phyloP scores from a whole-genome alignment of 2,797 vertebrate genomes.

The Sternotherus odoratus region DNA sequence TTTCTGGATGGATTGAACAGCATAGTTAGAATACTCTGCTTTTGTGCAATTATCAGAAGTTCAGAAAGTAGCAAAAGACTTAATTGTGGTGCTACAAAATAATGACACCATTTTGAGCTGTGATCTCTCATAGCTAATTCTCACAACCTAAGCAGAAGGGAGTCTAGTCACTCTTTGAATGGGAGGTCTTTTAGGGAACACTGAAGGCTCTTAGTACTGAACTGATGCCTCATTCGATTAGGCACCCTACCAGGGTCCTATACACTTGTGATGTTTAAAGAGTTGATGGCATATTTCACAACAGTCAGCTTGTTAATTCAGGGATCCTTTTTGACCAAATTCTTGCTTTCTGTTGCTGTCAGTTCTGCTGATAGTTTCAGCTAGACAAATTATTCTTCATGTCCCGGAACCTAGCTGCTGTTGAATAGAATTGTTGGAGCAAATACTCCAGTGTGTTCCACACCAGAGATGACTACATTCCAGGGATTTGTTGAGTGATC shows the following conservation, averaged over 20 bases:
- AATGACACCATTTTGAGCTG: background rate
- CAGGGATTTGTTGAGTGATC: background rate
- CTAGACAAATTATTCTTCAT: background rate
- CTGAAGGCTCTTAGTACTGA: constrained; percentile 42
- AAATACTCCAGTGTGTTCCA: background rate
- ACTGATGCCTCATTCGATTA: constrained; percentile 18
- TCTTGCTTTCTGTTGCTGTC: background rate
- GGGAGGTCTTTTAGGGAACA: background rate
- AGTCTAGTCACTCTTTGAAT: background rate
- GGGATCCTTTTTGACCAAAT: constrained; percentile 7
- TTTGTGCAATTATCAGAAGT: background rate
- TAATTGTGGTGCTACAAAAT: background rate
- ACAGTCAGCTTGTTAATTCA: background rate
- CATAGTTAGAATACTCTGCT: background rate
- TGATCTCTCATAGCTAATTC: constrained; percentile 40
- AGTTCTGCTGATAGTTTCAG: constrained; percentile 5
- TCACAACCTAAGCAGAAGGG: background rate
- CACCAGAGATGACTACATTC: fast-evolving
- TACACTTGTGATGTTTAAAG: background rate
- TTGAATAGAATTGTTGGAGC: background rate
- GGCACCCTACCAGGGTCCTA: constrained; percentile 19
- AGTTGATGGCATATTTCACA: constrained; percentile 2
- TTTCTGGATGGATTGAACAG: background rate
- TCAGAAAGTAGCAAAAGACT: background rate
- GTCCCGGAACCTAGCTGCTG: background rate